Evolutionary conservation across 2,113 vertebrate genomes (phyloP).

Genomic region (Capricornis sumatraensis): DNA sequence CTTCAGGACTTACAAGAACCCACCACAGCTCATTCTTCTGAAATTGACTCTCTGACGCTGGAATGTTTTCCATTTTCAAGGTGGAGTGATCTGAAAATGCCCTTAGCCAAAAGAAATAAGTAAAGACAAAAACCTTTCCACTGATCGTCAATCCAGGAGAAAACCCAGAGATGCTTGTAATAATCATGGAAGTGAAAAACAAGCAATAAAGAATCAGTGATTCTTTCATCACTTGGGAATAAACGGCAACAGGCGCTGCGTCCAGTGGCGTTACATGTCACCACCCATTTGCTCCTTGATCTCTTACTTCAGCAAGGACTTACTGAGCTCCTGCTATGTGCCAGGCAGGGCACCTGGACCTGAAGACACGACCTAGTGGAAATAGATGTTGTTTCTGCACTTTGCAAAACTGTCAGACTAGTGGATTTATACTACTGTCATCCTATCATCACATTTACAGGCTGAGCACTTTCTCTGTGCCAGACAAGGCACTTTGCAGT

Average conservation of each 20-base stretch:
- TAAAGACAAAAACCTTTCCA: conserved; percentile 17
- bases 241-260: rapidly evolving
- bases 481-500: too few relatives aligned
- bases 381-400: background rate
- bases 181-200: background rate
- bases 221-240: background rate
- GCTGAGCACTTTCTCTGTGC: background rate
- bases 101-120: conserved; percentile 56
- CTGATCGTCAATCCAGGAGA: conserved; percentile 28
- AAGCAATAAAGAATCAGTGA: conserved; percentile 20
- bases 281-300: rapidly evolving
- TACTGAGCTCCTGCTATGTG: background rate
- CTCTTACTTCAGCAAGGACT: background rate
- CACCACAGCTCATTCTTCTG: conserved; percentile 69
- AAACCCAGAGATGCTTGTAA: conserved; percentile 48
- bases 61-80: conserved; percentile 67
- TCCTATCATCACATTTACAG: rapidly evolving
- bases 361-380: background rate
- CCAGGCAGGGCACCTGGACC: background rate
- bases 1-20: conserved; percentile 59
- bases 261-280: rapidly evolving
- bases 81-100: conserved; percentile 53
- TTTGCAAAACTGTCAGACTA: background rate
- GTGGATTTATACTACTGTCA: background rate
- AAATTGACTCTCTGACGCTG: conserved; percentile 65